Evolutionary conservation across 2,113 vertebrate genomes (phyloP), one percentile per base, ranked within the genome.

Genomic region (Oncorhynchus mykiss): DNA sequence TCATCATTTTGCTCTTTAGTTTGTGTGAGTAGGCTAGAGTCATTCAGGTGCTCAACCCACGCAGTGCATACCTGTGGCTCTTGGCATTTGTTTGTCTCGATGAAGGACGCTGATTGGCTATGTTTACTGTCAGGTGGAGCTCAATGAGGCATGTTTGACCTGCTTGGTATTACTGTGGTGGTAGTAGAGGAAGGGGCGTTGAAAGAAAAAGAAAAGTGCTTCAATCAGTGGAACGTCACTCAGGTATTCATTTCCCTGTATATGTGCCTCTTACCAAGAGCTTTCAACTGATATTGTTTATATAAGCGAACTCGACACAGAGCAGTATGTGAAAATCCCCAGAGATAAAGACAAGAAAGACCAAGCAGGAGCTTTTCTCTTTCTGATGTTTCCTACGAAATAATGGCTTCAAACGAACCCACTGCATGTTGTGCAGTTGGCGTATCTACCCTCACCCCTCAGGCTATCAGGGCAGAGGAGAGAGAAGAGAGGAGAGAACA

Each of bases 241-340:
- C 70, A 31, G 62, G 70, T 81, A 78, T 85, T 82, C 70, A 71
- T 75, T 76, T 71, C 73, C 20, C 70, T 60, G 27, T 75, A 20
- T 72, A 24, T 59, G 68, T 54, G 76, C 54, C 78, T 78, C 70
- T 24, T 29, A 27, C 45, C 70, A 67, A n/a, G 18, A 59, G 60
- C 83, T 85, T 82, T 82, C 73, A 85, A 82, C 80, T 80, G 78
- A 78, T 72, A 64, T 73, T 78, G 74, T 82, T 82, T 77, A 70
- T 54, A 72, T 71, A 82, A 82, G 75, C 9, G 69, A 75, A 72
- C 66, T 73, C 31, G 78, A 78, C 74, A 67, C 72, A 82, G 79
- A 73, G 31, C 29, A 48, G 54, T 48, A 64, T 24, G 54, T 65
- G 62, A 5, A 71, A 31, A 60, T 49, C 29, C 25, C 29, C 34